These are phyloP conservation scores for Lycaon pictus DNA, from an alignment of 2,113 vertebrate genomes.

Conservation along the genomic window DNA sequence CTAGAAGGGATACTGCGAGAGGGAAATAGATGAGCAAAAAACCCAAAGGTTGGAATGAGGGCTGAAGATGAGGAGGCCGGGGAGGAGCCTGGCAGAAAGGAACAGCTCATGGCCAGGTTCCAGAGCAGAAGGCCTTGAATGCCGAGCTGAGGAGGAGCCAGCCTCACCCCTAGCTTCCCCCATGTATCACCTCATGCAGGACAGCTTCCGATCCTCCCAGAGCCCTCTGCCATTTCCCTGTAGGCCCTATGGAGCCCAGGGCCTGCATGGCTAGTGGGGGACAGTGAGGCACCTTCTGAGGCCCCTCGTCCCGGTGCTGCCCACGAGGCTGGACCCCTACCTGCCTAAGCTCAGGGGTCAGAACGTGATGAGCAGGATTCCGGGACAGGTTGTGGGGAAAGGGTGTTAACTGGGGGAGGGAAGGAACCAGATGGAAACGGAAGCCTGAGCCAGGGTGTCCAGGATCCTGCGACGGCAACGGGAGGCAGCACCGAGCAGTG, in stretches of 20 bases:
- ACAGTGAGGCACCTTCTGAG: neutral
- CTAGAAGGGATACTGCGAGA: neutral
- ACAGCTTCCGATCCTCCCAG: neutral
- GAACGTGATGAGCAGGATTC: neutral
- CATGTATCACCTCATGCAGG: neutral
- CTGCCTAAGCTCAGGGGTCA: neutral
- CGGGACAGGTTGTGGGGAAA: neutral
- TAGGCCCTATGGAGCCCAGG: neutral
- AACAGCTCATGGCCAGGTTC: neutral
- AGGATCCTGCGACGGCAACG: neutral
- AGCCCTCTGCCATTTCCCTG: neutral
- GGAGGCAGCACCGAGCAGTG: neutral
- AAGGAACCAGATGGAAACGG: neutral
- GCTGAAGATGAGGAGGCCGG: neutral
- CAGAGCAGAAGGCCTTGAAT: constrained; percentile 51
- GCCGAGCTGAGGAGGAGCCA: neutral
- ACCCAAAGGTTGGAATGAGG: neutral
- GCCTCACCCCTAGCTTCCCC: neutral
- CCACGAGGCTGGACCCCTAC: neutral
- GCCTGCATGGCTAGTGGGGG: neutral
- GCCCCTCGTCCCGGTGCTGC: neutral
- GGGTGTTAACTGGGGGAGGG: neutral
- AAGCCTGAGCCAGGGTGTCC: neutral
- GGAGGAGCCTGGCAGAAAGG: constrained; percentile 20
- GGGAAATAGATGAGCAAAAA: neutral